phyloP scores from a whole-genome alignment of 2,113 vertebrate species.

The Labeo catla region DNA sequence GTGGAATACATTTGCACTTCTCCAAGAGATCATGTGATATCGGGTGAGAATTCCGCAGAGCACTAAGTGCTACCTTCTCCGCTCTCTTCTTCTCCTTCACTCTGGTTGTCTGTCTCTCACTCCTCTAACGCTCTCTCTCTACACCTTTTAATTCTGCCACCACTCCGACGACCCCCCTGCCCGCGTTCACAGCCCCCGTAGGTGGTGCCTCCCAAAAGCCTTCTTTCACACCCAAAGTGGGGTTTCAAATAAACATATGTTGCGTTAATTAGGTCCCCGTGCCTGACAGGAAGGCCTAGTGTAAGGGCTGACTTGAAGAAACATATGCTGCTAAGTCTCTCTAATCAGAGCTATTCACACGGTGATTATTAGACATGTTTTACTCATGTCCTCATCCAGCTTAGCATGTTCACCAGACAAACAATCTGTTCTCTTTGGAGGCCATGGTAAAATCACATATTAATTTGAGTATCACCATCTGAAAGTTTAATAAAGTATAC shows the following conservation, averaged over 20 bases:
- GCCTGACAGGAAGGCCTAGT: slow-evolving; percentile 65
- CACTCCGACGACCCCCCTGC: slow-evolving; percentile 48
- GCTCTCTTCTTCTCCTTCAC: slow-evolving; percentile 49
- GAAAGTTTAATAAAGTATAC: neutral
- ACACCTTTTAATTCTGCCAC: slow-evolving; percentile 52
- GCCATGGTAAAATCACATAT: neutral
- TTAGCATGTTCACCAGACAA: slow-evolving; percentile 50
- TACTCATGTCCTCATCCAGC: slow-evolving; percentile 50
- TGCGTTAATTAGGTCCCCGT: slow-evolving; percentile 73
- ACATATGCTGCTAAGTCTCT: slow-evolving; percentile 54
- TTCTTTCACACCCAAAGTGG: slow-evolving; percentile 72
- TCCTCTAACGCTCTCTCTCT: slow-evolving; percentile 31
- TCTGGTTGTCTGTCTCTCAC: slow-evolving; percentile 47
- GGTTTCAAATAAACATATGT: slow-evolving; percentile 80
- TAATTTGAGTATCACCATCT: neutral
- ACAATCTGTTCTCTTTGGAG: slow-evolving; percentile 21
- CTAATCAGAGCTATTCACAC: slow-evolving; percentile 67
- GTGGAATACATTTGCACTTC: slow-evolving; percentile 81
- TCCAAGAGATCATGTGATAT: slow-evolving; percentile 70
- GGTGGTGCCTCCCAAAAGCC: slow-evolving; percentile 71
- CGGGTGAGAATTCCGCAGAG: slow-evolving; percentile 74
- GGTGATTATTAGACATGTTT: slow-evolving; percentile 56
- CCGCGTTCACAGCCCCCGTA: slow-evolving; percentile 73
- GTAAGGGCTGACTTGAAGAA: slow-evolving; percentile 51
- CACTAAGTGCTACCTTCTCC: slow-evolving; percentile 69